These are phyloP conservation scores for Malthinus flaveolus DNA, from an alignment of 2,888 invertebrate genomes.

Conservation along the genomic window DNA sequence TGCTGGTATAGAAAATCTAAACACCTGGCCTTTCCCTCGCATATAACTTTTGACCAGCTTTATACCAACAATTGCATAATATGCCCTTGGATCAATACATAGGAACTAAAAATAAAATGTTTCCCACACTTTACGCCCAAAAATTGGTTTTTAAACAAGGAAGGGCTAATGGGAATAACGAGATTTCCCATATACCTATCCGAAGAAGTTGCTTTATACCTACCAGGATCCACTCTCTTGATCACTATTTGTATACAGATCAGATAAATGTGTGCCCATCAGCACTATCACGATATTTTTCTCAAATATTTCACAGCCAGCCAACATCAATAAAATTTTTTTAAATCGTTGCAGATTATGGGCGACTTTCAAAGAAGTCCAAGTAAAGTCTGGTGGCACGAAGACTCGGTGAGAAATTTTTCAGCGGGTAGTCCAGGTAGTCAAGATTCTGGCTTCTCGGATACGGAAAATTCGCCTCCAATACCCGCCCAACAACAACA, in stretches of 20 bases:
- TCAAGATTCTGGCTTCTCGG: slow-evolving; percentile 81
- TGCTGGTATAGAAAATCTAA: slow-evolving; percentile 13
- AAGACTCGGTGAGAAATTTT: slow-evolving; percentile 56
- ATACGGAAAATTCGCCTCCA: slow-evolving; percentile 70
- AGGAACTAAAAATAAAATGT: too few species aligned
- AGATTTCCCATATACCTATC: too few species aligned
- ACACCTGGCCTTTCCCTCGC: not conserved
- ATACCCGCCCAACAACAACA: slow-evolving; percentile 11
- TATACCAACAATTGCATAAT: too few species aligned
- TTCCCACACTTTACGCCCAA: too few species aligned
- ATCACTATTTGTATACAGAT: too few species aligned
- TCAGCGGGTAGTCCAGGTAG: slow-evolving; percentile 67
- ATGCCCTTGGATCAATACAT: too few species aligned
- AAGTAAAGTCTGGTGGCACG: slow-evolving; percentile 70
- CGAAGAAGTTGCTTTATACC: too few species aligned
- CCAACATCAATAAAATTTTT: not conserved
- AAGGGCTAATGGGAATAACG: too few species aligned
- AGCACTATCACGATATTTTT: not conserved
- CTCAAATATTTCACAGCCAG: not conserved
- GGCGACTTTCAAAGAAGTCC: slow-evolving; percentile 68
- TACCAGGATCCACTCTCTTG: too few species aligned
- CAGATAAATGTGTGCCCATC: too few species aligned
- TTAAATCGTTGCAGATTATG: slow-evolving; percentile 50
- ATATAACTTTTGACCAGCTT: too few species aligned
- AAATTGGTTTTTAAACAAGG: too few species aligned